Percentiles rank a stretch among this genome's conserved stretches.
phyloP scores from a whole-genome alignment of 1,140 invertebrate species.

The Coboldia fuscipes region DNA sequence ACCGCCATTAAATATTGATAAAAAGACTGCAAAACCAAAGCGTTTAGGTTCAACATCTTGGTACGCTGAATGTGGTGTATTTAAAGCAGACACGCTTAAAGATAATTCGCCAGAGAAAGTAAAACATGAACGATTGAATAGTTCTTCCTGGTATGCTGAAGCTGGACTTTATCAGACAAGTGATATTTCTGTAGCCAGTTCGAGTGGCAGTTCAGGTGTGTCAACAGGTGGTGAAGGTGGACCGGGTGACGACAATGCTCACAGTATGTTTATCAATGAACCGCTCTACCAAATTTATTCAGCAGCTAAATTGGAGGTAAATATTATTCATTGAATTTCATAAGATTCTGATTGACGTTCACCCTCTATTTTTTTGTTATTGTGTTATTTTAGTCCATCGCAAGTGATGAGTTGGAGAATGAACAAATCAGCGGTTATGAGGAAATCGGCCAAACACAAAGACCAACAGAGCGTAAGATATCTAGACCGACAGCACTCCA shows the following conservation, averaged over 20 bases:
- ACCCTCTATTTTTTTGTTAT: slow-evolving; percentile 4
- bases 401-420: slow-evolving; percentile 22
- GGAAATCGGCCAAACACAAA: slow-evolving; percentile 26
- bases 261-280: slow-evolving; percentile 41
- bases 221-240: slow-evolving; percentile 20
- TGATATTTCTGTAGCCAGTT: slow-evolving; percentile 20
- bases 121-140: background rate
- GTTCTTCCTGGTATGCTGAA: slow-evolving; percentile 34
- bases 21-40: slow-evolving; percentile 4
- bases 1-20: slow-evolving; percentile 10
- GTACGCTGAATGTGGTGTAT: slow-evolving; percentile 29
- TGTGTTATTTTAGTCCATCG: slow-evolving; percentile 26
- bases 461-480: slow-evolving; percentile 8
- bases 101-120: slow-evolving; percentile 6
- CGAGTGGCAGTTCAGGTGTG: slow-evolving; percentile 19
- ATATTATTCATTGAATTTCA: slow-evolving; percentile 2
- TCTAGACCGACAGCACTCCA: slow-evolving; percentile 36
- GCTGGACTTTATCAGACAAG: slow-evolving; percentile 35
- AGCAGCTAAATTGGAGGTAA: slow-evolving; percentile 49
- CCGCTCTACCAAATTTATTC: slow-evolving; percentile 83
- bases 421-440: slow-evolving; percentile 64
- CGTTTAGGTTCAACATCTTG: slow-evolving; percentile 19
- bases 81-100: slow-evolving; percentile 12
- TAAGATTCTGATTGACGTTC: background rate
- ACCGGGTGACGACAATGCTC: slow-evolving; percentile 15